phyloP scores from a whole-genome alignment of 2,888 invertebrate genomes.

The Latrodectus hesperus region DNA sequence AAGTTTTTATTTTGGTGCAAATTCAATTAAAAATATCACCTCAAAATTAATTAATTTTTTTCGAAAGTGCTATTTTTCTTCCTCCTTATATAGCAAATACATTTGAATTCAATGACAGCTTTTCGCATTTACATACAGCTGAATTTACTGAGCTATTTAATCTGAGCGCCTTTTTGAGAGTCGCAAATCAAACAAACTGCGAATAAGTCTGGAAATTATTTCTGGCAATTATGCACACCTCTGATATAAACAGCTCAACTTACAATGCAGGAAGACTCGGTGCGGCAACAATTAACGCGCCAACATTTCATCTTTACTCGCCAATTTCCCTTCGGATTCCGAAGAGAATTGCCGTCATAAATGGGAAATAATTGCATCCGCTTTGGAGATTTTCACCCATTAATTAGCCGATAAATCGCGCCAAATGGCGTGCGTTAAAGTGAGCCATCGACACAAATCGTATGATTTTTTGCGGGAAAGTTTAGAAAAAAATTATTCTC shows the following conservation, averaged over 20 bases:
- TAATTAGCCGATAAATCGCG: constrained; percentile 65
- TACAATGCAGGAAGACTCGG: constrained; percentile 26
- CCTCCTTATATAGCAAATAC: too few species aligned
- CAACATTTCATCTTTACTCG: constrained; percentile 45
- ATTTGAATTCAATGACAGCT: not conserved
- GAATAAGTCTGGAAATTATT: constrained; percentile 28
- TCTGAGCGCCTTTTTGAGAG: not conserved
- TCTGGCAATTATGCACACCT: constrained; percentile 26
- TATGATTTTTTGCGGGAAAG: constrained; percentile 14
- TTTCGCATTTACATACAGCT: not conserved
- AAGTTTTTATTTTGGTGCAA: too few species aligned
- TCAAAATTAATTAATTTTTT: too few species aligned
- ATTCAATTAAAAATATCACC: too few species aligned
- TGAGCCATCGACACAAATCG: constrained; percentile 32
- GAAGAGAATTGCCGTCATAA: constrained; percentile 49
- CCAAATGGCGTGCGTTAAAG: constrained; percentile 51
- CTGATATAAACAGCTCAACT: constrained; percentile 41
- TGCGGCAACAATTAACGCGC: constrained; percentile 48
- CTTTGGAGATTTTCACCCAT: constrained; percentile 49
- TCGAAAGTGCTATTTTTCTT: too few species aligned
- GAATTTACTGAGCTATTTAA: not conserved
- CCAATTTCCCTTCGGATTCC: constrained; percentile 39
- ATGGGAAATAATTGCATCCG: constrained; percentile 58
- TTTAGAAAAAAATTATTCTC: constrained; percentile 19
- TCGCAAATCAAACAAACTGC: constrained; percentile 7